A percentile compares a stretch with the other conserved stretches of the same genome.
These are phyloP conservation scores for Homalodisca vitripennis DNA, from an alignment of 1,140 invertebrate genomes.

Conservation along the genomic window DNA sequence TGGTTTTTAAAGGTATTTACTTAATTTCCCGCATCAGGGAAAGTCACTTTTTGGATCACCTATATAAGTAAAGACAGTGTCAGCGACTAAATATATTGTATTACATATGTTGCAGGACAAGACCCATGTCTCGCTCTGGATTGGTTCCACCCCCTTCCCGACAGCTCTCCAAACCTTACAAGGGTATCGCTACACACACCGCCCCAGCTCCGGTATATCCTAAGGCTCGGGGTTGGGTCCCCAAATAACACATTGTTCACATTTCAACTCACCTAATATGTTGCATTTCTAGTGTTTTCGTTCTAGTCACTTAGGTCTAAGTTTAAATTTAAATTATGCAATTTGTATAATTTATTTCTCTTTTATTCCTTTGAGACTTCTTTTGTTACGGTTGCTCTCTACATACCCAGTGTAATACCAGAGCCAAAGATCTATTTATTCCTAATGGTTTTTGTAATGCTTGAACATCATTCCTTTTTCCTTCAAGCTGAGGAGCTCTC, in stretches of 20 bases:
- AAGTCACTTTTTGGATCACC: neutral
- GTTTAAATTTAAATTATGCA: neutral
- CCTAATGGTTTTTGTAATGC: neutral
- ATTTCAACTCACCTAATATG: neutral
- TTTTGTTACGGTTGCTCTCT: neutral
- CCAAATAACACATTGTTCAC: constrained; percentile 48
- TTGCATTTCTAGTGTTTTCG: constrained; percentile 3
- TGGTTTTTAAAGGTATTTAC: neutral
- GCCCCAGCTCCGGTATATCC: constrained; percentile 48
- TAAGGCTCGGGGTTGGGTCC: constrained; percentile 57
- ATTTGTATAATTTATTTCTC: neutral
- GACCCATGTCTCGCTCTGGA: neutral
- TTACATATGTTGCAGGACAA: neutral
- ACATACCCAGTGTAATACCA: neutral
- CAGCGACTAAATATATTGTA: neutral
- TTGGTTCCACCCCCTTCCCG: neutral
- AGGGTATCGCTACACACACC: neutral
- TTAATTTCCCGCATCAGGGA: neutral
- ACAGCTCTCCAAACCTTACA: neutral
- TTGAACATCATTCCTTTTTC: neutral
- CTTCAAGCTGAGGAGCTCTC: too few species aligned
- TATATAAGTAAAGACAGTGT: neutral
- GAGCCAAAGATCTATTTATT: neutral
- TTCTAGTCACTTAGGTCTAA: constrained; percentile 19
- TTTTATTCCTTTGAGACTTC: neutral